Evolutionary conservation across 2,113 vertebrate genomes (phyloP).

Genomic region (Ariopsis seemanni): DNA sequence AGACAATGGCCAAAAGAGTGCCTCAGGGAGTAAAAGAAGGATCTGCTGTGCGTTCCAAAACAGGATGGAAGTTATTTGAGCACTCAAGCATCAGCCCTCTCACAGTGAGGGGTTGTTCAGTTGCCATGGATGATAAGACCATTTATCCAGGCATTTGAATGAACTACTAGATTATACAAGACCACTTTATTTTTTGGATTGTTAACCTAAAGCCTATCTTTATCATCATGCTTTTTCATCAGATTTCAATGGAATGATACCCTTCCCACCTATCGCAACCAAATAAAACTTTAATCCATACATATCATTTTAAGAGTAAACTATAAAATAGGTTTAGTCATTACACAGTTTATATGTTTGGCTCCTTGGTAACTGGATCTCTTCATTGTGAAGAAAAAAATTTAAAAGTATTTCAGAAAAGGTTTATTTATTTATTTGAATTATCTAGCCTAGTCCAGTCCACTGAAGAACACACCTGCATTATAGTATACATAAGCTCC

Average conservation of each 20-base stretch:
- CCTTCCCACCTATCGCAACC: not conserved
- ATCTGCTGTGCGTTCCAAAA: not conserved
- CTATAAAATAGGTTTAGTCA: not conserved
- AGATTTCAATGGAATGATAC: not conserved
- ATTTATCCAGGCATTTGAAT: conserved; percentile 20
- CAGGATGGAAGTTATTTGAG: conserved; percentile 25
- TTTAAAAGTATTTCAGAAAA: not conserved
- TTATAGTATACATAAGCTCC: too few relatives aligned
- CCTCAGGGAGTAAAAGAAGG: conserved; percentile 1
- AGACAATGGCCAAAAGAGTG: not conserved
- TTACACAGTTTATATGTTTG: not conserved
- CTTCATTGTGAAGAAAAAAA: not conserved
- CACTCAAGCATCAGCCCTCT: conserved; percentile 25
- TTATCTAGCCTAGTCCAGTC: not conserved
- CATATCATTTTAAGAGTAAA: not conserved
- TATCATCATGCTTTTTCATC: not conserved
- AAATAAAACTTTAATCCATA: not conserved
- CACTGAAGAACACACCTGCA: not conserved
- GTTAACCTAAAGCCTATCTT: not conserved
- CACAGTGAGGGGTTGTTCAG: conserved; percentile 6
- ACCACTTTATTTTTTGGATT: not conserved
- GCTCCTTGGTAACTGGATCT: not conserved
- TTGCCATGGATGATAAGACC: conserved; percentile 36
- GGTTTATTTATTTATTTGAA: not conserved
- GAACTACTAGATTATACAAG: not conserved